These are phyloP conservation scores for Dioctria linearis DNA, from an alignment of 2,888 invertebrate genomes.

Conservation along the genomic window DNA sequence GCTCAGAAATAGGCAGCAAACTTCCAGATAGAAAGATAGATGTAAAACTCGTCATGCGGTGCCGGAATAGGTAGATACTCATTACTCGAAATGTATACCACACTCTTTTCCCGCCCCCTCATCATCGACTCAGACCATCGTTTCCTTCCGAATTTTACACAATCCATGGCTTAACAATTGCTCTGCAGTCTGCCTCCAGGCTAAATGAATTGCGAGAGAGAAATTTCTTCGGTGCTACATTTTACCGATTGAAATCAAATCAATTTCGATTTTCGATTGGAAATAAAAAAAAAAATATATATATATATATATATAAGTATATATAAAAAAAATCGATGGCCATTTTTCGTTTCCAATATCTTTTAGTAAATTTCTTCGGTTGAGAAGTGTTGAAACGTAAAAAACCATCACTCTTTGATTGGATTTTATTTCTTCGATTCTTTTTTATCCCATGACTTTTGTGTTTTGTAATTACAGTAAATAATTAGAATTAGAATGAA, in stretches of 20 bases:
- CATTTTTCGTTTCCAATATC: constrained; percentile 44
- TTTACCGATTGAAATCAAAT: constrained; percentile 46
- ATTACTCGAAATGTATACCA: constrained; percentile 16
- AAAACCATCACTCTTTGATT: constrained; percentile 26
- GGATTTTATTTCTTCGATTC: no score
- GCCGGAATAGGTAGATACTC: neutral
- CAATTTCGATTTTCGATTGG: constrained; percentile 52
- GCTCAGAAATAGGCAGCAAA: neutral
- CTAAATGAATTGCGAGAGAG: constrained; percentile 24
- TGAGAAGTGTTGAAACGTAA: constrained; percentile 35
- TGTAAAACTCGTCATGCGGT: constrained; percentile 34
- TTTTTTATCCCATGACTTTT: no score
- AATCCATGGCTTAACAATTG: constrained; percentile 18
- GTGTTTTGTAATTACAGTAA: no score
- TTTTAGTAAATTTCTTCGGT: constrained; percentile 29
- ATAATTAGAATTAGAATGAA: no score
- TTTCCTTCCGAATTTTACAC: constrained; percentile 26
- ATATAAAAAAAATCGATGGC: constrained; percentile 43
- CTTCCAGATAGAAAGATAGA: constrained; percentile 4
- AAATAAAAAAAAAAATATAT: neutral
- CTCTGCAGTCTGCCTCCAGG: constrained; percentile 3
- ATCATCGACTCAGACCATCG: neutral
- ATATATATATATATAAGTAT: no score
- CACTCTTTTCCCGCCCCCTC: neutral
- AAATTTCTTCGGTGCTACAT: constrained; percentile 26